Conservation (phyloP, 2,888 invertebrate genomes). For the Amorpha juglandis region DNA sequence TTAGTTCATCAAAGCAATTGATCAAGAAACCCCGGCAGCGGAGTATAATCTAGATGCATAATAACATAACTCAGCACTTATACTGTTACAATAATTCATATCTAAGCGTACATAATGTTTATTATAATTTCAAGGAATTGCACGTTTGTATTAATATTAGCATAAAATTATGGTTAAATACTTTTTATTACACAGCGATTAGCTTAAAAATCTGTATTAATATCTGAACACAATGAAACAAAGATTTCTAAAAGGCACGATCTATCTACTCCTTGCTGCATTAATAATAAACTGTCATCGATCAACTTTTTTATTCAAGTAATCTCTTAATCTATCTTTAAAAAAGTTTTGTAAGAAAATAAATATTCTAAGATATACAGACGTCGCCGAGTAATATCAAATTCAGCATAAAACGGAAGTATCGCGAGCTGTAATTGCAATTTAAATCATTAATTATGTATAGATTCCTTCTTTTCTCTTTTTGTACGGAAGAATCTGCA, state of each 20-base stretch:
- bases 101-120: constrained; percentile 17
- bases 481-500: constrained; percentile 51
- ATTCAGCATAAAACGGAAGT: constrained; percentile 26
- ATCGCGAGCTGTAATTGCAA: constrained; percentile 34
- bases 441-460: constrained; percentile 37
- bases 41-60: constrained; percentile 20
- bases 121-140: constrained; percentile 25
- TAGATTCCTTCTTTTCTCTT: constrained; percentile 37
- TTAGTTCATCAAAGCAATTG: constrained; percentile 20
- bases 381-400: not conserved
- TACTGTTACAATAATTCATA: constrained; percentile 17
- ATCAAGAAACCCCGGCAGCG: constrained; percentile 18
- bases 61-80: constrained; percentile 22
- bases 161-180: constrained; percentile 11
- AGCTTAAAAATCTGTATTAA: not conserved
- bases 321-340: not conserved
- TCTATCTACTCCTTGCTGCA: not conserved
- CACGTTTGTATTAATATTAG: constrained; percentile 17
- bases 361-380: not conserved
- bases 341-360: not conserved
- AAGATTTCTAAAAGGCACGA: not conserved
- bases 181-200: constrained; percentile 15
- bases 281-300: not conserved
- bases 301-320: not conserved
- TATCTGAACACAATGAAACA: not conserved